Base-by-base conservation (phyloP, 2,888 invertebrate species). In the Tillus elongatus region DNA sequence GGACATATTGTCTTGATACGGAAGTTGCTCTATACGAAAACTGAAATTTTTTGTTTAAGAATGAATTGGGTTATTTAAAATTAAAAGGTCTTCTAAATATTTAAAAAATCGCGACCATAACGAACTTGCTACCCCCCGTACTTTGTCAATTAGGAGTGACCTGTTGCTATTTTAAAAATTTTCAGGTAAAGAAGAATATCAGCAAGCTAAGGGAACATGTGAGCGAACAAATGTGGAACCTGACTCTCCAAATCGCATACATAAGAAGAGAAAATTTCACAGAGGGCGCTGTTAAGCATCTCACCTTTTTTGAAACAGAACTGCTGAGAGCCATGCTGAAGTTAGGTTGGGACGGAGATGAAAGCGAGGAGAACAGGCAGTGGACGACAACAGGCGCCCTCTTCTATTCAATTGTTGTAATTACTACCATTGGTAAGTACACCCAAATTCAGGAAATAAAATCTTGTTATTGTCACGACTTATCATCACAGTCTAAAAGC, bases 351-450 rank as follows among this genome's bases (percentile, higher is more conserved):
- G 88, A 91, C 58, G 91, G 91, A 35, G 79, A 76, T 54, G 72
- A 72, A 41, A 65, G 68, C 34, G 50, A 52, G 1, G 60, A 65
- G 6, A 68, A 66, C 39, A 65, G 70, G 3, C 87, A 89, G 63
- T 88, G 90, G 89, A 86, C 87, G 30, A 83, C 82, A 65, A 82
- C 82, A 13, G 92, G 92, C 9, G 87, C 92, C 0, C 72, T 95
- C 12, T 88, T 93, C 68, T 93, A 92, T 70, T 91, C 91, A 50
- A 92, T 95, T 58, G 90, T 93, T 51, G 91, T 93, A 49, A 93
- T 93, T 64, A 93, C 93, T 36, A 93, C 93, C 19, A 93, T 93
- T 48, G 93, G 92, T 91, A 60, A 75, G 79, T 67, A 32, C 2
- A 19, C 30, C 13, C 6, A 29, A 4, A n/a, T 29, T 29, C n/a